Conservation (phyloP, 2,113 vertebrate genomes). For the Narcine bancroftii region DNA sequence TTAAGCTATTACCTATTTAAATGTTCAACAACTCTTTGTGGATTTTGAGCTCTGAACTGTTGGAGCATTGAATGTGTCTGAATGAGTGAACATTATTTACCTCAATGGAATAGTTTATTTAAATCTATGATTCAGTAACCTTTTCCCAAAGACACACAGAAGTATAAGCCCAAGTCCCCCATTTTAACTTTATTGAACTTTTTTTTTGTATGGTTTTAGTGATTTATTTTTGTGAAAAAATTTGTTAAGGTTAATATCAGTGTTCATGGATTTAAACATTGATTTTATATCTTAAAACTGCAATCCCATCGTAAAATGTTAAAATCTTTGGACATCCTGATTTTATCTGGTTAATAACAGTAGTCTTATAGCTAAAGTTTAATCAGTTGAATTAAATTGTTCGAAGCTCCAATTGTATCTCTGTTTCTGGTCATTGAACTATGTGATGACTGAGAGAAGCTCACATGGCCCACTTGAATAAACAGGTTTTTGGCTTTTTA, state of each 20-base stretch:
- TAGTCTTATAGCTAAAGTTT: background rate
- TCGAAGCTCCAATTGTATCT: background rate
- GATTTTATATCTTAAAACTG: background rate
- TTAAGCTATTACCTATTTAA: background rate
- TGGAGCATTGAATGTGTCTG: background rate
- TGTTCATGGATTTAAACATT: background rate
- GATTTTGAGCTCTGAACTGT: conserved; percentile 3
- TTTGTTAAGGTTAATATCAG: background rate
- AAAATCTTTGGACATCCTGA: background rate
- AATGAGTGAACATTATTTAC: background rate
- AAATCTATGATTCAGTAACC: too few species aligned
- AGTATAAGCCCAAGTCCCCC: background rate
- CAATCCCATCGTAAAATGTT: background rate
- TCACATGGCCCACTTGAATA: background rate
- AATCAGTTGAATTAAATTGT: background rate
- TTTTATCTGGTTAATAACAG: background rate
- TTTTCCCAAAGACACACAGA: background rate
- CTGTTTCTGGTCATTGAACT: background rate
- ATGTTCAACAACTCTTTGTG: background rate
- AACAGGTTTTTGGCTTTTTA: background rate
- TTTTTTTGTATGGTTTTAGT: background rate
- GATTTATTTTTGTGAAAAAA: background rate
- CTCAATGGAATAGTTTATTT: too few species aligned
- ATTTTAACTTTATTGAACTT: background rate
- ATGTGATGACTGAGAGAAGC: background rate